Percentiles rank a stretch among this genome's conserved stretches.
Evolutionary conservation across 2,113 vertebrate species (phyloP).

Genomic region (Carollia perspicillata): DNA sequence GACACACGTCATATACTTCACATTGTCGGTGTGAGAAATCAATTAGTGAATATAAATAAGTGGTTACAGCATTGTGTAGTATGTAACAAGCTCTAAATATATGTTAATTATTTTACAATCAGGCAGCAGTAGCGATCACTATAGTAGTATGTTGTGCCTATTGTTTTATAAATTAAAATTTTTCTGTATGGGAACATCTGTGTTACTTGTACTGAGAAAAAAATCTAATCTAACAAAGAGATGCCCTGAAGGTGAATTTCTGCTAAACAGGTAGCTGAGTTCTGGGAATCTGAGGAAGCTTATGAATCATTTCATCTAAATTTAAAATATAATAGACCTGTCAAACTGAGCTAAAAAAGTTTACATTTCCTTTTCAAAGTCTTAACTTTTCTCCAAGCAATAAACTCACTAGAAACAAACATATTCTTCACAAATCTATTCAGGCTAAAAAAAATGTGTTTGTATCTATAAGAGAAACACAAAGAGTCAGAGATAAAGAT

Average conservation of each 20-base stretch:
- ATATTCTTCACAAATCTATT: constrained; percentile 50
- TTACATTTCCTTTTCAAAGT: constrained; percentile 41
- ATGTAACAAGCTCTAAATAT: background rate
- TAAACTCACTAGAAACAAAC: constrained; percentile 30
- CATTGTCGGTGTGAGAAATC: background rate
- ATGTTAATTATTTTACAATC: background rate
- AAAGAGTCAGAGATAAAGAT: background rate
- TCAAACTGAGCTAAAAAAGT: constrained; percentile 25
- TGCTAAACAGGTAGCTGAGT: background rate
- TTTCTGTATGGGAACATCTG: background rate
- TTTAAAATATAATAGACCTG: constrained; percentile 47
- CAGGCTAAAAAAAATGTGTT: background rate
- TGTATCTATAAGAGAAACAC: background rate
- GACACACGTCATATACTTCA: background rate
- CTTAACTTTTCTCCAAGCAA: constrained; percentile 42
- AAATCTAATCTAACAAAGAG: background rate
- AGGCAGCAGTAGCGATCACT: background rate
- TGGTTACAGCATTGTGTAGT: background rate
- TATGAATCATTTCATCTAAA: constrained; percentile 50
- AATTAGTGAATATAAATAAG: background rate
- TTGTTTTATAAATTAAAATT: background rate
- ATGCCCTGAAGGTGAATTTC: constrained; percentile 7
- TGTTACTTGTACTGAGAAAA: background rate
- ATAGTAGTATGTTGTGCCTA: background rate
- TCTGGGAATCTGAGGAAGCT: background rate